A percentile compares a stretch with the other conserved stretches of the same genome.
These are phyloP conservation scores for Augochlorella aurata DNA, from an alignment of 2,888 invertebrate genomes.

Conservation along the genomic window DNA sequence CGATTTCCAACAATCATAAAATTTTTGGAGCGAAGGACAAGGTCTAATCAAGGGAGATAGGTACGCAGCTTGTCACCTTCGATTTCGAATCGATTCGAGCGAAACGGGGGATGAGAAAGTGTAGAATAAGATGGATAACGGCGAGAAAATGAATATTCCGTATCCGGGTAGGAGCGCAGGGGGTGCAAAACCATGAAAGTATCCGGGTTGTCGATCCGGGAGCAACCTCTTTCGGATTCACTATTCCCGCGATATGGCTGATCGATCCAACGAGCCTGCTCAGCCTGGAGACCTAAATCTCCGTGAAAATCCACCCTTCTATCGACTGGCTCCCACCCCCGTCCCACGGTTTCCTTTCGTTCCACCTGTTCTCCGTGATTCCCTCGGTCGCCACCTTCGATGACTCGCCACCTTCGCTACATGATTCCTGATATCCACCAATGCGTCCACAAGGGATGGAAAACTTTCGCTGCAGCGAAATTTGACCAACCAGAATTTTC, in stretches of 20 bases:
- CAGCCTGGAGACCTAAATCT: constrained; percentile 61
- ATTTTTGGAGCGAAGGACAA: no score
- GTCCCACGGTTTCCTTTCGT: constrained; percentile 14
- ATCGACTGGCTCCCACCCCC: constrained; percentile 16
- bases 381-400: constrained; percentile 15
- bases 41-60: no score
- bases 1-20: no score
- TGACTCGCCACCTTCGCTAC: constrained; percentile 26
- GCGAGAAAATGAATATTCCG: constrained; percentile 13
- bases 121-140: not conserved
- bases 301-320: constrained; percentile 59
- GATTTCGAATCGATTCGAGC: no score
- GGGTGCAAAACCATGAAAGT: constrained; percentile 40
- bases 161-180: constrained; percentile 12
- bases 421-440: not conserved
- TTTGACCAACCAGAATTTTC: no score
- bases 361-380: constrained; percentile 23
- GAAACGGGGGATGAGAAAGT: not conserved
- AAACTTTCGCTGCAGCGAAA: no score
- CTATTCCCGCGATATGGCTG: constrained; percentile 50
- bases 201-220: constrained; percentile 50
- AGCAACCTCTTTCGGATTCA: constrained; percentile 57
- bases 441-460: not conserved
- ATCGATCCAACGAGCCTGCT: constrained; percentile 55
- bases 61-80: no score